Evolutionary conservation across 2,797 vertebrate genomes (phyloP), one percentile per base, ranked within the genome.

Genomic region (Myripristis murdjan): DNA sequence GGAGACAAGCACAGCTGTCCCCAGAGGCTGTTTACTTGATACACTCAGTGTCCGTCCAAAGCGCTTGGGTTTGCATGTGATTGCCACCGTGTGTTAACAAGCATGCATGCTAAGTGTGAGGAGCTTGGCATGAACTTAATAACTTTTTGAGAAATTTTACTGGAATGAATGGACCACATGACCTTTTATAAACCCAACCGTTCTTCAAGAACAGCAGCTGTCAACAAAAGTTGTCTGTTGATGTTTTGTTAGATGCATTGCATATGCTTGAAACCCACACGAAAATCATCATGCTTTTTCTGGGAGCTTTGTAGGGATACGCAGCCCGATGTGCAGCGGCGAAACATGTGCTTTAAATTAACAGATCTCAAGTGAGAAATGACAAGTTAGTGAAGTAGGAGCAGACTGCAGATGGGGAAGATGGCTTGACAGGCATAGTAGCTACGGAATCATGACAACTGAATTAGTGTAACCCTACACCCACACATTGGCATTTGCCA

Each of bases 391-490:
- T 82, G 63, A 56, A 69, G 61, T 28, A 62, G 67, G 22, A 62
- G 20, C 59, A 63, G 65, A 81, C 70, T 68, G 59, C 15, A 46
- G 66, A 66, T 26, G n/a, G 26, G 7, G 48, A 69, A 35, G 62
- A 67, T 35, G 31, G 41, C 39, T 83, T 82, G 87, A 86, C 35
- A 85, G 86, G 54, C 83, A 52, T 53, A 49, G 26, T 31, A 10
- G 61, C 64, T 47, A 46, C 26, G 47, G 51, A 67, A 68, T 57
- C 22, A 47, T 84, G 80, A 77, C 84, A 81, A 77, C 59, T 83
- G 51, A 46, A 76, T 77, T 74, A 65, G 33, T 37, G 15, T 0
- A 23, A 54, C 70, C 73, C 52, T 43, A 46, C 1, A 20, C 11
- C 26, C 67, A 58, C 73, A 64, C 37, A 16, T 66, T 65, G 67